Percentiles rank a stretch among this genome's conserved stretches.
phyloP scores from a whole-genome alignment of 2,888 invertebrate genomes.

The Gryllus longicercus region DNA sequence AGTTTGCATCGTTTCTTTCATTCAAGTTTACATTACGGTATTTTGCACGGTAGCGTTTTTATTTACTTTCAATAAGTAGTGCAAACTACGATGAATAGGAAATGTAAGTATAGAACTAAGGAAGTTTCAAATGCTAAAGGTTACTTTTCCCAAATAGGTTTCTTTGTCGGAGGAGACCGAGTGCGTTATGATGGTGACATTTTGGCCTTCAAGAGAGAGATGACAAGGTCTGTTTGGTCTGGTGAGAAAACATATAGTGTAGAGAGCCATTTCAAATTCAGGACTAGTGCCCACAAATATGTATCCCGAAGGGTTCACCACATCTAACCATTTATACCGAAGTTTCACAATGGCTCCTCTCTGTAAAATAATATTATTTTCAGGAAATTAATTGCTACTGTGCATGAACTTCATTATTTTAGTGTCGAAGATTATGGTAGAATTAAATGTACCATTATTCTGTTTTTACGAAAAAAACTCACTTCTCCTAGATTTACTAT shows the following conservation, averaged over 20 bases:
- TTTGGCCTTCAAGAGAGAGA: conserved; percentile 66
- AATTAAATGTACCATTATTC: background rate
- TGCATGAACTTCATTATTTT: too few relatives aligned
- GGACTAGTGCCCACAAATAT: conserved; percentile 85
- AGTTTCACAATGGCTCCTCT: conserved; percentile 72
- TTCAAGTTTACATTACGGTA: too few relatives aligned
- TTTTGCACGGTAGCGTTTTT: too few relatives aligned
- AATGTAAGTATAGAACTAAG: too few relatives aligned
- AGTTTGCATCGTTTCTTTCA: too few relatives aligned
- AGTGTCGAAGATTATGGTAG: background rate
- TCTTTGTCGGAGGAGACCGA: conserved; percentile 71
- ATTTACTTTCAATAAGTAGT: too few relatives aligned
- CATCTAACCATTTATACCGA: conserved; percentile 66
- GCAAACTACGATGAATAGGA: too few relatives aligned
- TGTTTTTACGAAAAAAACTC: conserved; percentile 44
- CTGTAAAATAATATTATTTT: conserved; percentile 52
- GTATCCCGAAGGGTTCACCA: conserved; percentile 72
- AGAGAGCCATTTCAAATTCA: conserved; percentile 85
- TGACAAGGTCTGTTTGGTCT: conserved; percentile 72
- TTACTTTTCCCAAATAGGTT: conserved; percentile 66
- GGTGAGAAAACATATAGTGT: conserved; percentile 79
- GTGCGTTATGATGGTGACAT: conserved; percentile 70
- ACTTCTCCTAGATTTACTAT: conserved; percentile 68
- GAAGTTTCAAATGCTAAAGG: too few relatives aligned
- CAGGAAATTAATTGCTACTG: too few relatives aligned